Conservation (phyloP, 2,888 invertebrate species). For the Oxyscelio sp. region DNA sequence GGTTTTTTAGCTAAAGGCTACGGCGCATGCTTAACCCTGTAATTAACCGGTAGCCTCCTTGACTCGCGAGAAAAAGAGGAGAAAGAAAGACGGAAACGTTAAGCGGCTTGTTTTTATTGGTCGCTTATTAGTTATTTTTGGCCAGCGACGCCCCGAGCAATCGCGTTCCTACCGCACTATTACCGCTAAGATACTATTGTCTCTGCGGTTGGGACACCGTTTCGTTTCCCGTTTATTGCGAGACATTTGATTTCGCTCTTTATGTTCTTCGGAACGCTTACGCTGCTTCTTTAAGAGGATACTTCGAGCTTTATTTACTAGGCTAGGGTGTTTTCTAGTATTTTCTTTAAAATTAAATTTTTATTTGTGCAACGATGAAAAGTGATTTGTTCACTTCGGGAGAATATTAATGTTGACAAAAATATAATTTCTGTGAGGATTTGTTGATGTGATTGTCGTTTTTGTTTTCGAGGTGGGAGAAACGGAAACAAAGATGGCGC, state of each 20-base stretch:
- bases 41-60: slow-evolving; percentile 88
- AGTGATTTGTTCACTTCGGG: too few relatives aligned
- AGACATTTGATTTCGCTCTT: background rate
- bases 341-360: too few relatives aligned
- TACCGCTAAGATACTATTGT: slow-evolving; percentile 31
- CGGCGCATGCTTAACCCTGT: slow-evolving; percentile 85
- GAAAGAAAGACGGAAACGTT: slow-evolving; percentile 73
- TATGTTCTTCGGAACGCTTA: too few relatives aligned
- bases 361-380: too few relatives aligned
- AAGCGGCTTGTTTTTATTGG: slow-evolving; percentile 86
- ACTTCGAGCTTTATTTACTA: too few relatives aligned
- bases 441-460: too few relatives aligned
- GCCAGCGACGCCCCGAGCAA: slow-evolving; percentile 76
- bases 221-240: background rate
- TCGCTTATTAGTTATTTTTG: slow-evolving; percentile 88
- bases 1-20: slow-evolving; percentile 78
- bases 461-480: too few relatives aligned
- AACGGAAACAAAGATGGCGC: too few relatives aligned
- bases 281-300: too few relatives aligned
- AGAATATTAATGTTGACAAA: too few relatives aligned
- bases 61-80: slow-evolving; percentile 82
- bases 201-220: background rate
- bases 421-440: too few relatives aligned
- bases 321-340: too few relatives aligned
- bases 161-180: slow-evolving; percentile 70